Evolutionary conservation across 2,113 vertebrate species (phyloP).

Genomic region (Urocolius indicus): DNA sequence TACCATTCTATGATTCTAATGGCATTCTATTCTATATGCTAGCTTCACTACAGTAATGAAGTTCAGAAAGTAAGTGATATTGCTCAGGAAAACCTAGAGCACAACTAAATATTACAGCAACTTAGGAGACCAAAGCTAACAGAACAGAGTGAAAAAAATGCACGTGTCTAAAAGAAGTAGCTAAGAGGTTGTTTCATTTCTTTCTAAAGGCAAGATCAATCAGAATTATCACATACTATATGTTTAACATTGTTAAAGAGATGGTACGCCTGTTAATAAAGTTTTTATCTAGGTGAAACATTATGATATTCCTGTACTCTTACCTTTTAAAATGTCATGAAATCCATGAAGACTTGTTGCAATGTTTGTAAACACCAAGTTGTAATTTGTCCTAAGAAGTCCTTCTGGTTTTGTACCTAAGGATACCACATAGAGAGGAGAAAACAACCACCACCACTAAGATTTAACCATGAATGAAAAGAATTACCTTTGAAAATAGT

Average conservation of each 20-base stretch:
- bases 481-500: not conserved
- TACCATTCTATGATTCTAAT: not conserved
- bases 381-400: constrained; percentile 87
- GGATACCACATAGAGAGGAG: not conserved
- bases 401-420: constrained; percentile 85
- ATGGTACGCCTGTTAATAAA: rapidly evolving
- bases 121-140: not conserved
- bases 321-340: constrained; percentile 91
- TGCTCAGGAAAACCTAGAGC: not conserved
- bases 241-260: not conserved
- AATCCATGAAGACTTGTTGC: constrained; percentile 88
- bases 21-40: not conserved
- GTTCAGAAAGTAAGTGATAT: not conserved
- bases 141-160: not conserved
- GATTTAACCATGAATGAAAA: not conserved
- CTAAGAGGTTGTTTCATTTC: not conserved
- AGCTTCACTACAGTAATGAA: not conserved
- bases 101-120: not conserved
- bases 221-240: not conserved
- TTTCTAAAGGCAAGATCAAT: not conserved
- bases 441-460: not conserved
- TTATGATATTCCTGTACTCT: constrained; percentile 17
- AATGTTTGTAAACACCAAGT: constrained; percentile 89
- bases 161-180: not conserved
- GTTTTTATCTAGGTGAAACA: too few relatives aligned